Conservation (phyloP, 1,140 invertebrate species). For the Drosophila pseudoananassae region DNA sequence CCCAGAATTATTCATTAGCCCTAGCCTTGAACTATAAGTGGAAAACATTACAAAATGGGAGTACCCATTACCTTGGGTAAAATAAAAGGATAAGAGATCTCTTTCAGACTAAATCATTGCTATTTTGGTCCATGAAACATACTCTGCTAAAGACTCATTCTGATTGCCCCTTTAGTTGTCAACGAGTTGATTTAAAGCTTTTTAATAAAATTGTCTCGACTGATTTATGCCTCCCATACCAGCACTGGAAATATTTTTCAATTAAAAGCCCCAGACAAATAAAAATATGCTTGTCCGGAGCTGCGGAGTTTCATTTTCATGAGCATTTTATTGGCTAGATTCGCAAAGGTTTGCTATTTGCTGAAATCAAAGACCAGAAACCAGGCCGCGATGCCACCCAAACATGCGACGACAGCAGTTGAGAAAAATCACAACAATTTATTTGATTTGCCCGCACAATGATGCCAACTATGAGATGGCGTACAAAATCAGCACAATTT, state of each 20-base stretch:
- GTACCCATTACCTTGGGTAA: background rate
- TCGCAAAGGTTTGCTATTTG: slow-evolving; percentile 59
- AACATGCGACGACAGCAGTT: slow-evolving; percentile 23
- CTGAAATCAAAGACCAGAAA: slow-evolving; percentile 61
- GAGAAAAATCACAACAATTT: slow-evolving; percentile 74
- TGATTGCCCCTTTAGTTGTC: slow-evolving; percentile 5
- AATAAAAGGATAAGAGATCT: background rate
- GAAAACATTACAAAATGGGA: background rate
- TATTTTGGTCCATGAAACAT: too few species aligned
- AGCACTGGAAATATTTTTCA: slow-evolving; percentile 38
- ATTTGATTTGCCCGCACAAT: slow-evolving; percentile 79
- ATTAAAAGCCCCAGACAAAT: slow-evolving; percentile 40
- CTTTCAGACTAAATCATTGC: too few species aligned
- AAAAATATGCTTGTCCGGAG: slow-evolving; percentile 38
- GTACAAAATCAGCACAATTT: slow-evolving; percentile 75
- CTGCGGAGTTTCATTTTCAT: slow-evolving; percentile 58
- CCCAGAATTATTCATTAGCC: slow-evolving; percentile 13
- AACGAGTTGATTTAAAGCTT: slow-evolving; percentile 24
- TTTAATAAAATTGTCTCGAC: slow-evolving; percentile 30
- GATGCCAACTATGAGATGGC: slow-evolving; percentile 76
- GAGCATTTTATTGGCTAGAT: slow-evolving; percentile 54
- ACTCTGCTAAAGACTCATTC: background rate
- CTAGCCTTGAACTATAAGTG: slow-evolving; percentile 1
- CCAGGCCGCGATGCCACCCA: slow-evolving; percentile 25
- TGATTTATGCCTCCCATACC: slow-evolving; percentile 31